These are phyloP conservation scores for Orthonyx spaldingii DNA, from an alignment of 2,113 vertebrate species.

Conservation along the genomic window DNA sequence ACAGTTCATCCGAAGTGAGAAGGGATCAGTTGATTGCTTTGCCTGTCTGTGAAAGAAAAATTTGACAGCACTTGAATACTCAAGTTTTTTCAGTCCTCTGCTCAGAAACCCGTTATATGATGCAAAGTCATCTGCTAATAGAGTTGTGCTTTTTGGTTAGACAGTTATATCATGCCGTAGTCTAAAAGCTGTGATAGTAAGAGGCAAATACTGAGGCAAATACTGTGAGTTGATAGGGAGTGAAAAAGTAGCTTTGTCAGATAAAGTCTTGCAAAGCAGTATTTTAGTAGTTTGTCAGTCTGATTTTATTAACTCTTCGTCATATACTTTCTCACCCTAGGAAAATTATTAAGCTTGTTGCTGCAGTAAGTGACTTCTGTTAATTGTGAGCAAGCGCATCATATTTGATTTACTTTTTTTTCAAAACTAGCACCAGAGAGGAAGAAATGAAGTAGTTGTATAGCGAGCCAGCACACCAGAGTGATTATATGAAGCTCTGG, in stretches of 20 bases:
- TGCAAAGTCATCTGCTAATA: not conserved
- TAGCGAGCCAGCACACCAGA: rapidly evolving
- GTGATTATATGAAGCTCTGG: not conserved
- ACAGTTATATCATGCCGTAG: not conserved
- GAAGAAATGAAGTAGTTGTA: not conserved
- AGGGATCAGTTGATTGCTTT: not conserved
- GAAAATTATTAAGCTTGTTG: not conserved
- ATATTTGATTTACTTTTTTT: not conserved
- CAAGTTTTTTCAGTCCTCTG: not conserved
- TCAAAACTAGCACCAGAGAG: not conserved
- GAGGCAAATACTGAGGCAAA: not conserved
- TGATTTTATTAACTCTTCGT: not conserved
- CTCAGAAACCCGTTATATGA: not conserved
- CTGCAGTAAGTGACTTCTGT: not conserved
- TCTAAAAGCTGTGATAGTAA: not conserved
- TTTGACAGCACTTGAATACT: not conserved
- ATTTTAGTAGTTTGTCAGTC: not conserved
- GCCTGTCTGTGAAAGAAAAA: not conserved
- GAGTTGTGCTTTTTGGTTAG: not conserved
- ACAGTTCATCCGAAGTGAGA: not conserved
- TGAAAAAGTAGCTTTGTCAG: not conserved
- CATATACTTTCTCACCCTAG: not conserved
- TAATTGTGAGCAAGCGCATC: not conserved
- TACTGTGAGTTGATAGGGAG: not conserved
- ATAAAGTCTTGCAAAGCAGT: not conserved